These are phyloP conservation scores for Camelus bactrianus DNA, from an alignment of 2,113 vertebrate genomes.

Conservation along the genomic window DNA sequence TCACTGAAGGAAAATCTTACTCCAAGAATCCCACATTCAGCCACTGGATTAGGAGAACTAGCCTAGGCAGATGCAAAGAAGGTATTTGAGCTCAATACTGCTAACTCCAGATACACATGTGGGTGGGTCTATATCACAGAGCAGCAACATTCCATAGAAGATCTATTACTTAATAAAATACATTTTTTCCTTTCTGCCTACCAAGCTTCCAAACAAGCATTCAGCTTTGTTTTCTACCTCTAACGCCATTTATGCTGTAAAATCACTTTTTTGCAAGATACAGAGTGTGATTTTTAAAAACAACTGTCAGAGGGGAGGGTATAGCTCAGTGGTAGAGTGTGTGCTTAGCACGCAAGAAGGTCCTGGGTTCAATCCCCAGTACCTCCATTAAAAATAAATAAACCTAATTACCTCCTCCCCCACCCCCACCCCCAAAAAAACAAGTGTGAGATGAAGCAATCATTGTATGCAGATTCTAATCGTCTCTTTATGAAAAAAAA, in stretches of 20 bases:
- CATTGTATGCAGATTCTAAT: neutral
- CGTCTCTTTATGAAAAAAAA: neutral
- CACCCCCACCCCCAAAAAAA: too few relatives aligned
- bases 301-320: neutral
- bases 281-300: neutral
- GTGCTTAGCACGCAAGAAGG: too few relatives aligned
- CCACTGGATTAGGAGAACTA: conserved; percentile 20
- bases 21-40: neutral
- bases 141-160: neutral
- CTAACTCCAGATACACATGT: neutral
- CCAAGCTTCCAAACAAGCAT: conserved; percentile 1
- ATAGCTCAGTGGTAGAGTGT: too few relatives aligned
- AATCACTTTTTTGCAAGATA: conserved; percentile 30
- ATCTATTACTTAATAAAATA: neutral
- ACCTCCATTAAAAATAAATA: too few relatives aligned
- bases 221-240: conserved; percentile 29
- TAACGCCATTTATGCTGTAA: conserved; percentile 10
- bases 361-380: too few relatives aligned
- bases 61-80: conserved; percentile 17
- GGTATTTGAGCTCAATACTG: neutral
- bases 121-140: neutral
- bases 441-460: conserved; percentile 12
- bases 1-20: conserved; percentile 47
- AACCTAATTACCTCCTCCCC: too few relatives aligned
- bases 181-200: neutral